These are phyloP conservation scores for Sebastes oblongus DNA, from an alignment of 2,797 vertebrate genomes.

Conservation along the genomic window DNA sequence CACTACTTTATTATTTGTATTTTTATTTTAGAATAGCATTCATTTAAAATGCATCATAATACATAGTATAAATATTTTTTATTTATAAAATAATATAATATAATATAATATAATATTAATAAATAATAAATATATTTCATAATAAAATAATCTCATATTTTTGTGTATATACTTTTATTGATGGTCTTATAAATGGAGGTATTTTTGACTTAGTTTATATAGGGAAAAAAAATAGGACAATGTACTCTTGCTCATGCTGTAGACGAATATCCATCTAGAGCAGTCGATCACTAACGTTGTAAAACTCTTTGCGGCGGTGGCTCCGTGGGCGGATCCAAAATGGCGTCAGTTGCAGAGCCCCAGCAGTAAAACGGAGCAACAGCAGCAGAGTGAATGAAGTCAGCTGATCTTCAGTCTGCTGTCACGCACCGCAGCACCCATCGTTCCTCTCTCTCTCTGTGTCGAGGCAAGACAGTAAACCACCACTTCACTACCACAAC, in stretches of 20 bases:
- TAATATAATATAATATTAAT: too few species aligned
- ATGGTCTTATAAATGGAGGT: too few species aligned
- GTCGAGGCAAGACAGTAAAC: slow-evolving; percentile 42
- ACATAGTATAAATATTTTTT: too few species aligned
- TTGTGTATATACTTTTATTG: too few species aligned
- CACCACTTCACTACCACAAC: slow-evolving; percentile 46
- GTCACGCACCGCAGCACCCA: slow-evolving; percentile 71
- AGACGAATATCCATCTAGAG: not conserved
- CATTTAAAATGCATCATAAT: too few species aligned
- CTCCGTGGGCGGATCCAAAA: slow-evolving; percentile 71
- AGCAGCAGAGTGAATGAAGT: slow-evolving; percentile 77
- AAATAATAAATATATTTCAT: too few species aligned
- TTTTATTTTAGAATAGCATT: too few species aligned
- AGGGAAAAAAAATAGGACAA: too few species aligned
- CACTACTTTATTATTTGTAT: too few species aligned
- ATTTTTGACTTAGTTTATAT: too few species aligned
- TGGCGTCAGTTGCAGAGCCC: slow-evolving; percentile 62
- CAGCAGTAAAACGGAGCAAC: slow-evolving; percentile 57
- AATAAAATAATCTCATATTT: too few species aligned
- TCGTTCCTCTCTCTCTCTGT: slow-evolving; percentile 49
- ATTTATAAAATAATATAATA: too few species aligned
- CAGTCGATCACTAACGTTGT: not conserved
- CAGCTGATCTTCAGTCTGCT: slow-evolving; percentile 80
- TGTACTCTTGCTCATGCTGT: not conserved
- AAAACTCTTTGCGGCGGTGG: slow-evolving; percentile 32